Percentiles rank a stretch among this genome's conserved stretches.
phyloP scores from a whole-genome alignment of 1,140 invertebrate species.

The Bombus cullumanus region DNA sequence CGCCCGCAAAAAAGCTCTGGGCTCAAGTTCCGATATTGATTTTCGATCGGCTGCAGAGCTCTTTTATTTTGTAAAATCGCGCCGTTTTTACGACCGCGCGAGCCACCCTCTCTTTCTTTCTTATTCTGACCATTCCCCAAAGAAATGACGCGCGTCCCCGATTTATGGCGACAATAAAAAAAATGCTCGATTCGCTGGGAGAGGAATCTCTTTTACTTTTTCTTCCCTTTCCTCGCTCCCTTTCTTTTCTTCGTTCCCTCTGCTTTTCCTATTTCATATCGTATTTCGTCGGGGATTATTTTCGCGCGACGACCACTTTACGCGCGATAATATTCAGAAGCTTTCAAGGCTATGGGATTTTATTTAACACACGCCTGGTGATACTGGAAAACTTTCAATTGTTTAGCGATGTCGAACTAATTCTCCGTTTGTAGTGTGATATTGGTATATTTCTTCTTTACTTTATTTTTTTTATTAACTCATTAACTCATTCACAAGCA shows the following conservation, averaged over 20 bases:
- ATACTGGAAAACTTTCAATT: no score
- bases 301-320: neutral
- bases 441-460: neutral
- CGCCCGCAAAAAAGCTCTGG: conserved; percentile 25
- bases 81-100: conserved; percentile 44
- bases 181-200: conserved; percentile 36
- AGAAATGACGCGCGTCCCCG: conserved; percentile 25
- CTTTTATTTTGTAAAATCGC: conserved; percentile 63
- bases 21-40: conserved; percentile 46
- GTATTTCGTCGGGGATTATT: conserved; percentile 24
- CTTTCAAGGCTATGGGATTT: neutral
- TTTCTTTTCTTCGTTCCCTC: no score
- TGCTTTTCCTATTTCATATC: conserved; percentile 27
- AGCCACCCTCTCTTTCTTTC: neutral
- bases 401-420: no score
- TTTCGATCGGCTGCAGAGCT: conserved; percentile 53
- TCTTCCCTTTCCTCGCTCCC: neutral
- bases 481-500: neutral
- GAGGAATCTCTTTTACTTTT: conserved; percentile 31
- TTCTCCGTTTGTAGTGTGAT: neutral
- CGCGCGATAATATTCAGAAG: conserved; percentile 19
- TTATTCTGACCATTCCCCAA: neutral
- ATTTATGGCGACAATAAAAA: conserved; percentile 61
- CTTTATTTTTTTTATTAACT: neutral
- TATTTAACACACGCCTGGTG: neutral